phyloP scores from a whole-genome alignment of 2,888 invertebrate species.

The Xestia ashworthii region DNA sequence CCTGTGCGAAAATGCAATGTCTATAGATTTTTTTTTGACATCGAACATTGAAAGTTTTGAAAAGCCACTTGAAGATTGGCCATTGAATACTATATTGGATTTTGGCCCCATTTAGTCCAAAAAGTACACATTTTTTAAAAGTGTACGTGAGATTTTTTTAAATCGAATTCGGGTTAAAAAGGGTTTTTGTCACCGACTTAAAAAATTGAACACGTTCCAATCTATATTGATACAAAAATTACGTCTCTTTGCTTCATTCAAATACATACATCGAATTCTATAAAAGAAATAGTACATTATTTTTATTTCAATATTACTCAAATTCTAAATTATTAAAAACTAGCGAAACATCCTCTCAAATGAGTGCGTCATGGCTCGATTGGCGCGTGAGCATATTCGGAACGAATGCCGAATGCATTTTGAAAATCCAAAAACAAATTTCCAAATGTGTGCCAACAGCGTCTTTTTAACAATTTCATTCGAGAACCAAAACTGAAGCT shows the following conservation, averaged over 20 bases:
- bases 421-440: not conserved
- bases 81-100: slow-evolving; percentile 46
- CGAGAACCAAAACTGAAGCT: not conserved
- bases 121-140: slow-evolving; percentile 18
- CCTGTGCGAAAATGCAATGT: slow-evolving; percentile 17
- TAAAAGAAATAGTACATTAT: not conserved
- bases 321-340: not conserved
- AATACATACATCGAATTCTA: not conserved
- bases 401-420: not conserved
- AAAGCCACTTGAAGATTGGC: slow-evolving; percentile 24
- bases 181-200: not conserved
- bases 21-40: slow-evolving; percentile 11
- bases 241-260: not conserved
- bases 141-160: slow-evolving; percentile 31
- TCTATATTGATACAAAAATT: not conserved
- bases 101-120: slow-evolving; percentile 14
- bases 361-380: not conserved
- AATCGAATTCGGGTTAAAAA: not conserved
- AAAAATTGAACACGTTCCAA: slow-evolving; percentile 9
- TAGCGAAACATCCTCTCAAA: not conserved
- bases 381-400: not conserved
- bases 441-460: not conserved
- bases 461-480: not conserved
- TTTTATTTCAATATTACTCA: not conserved
- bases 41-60: slow-evolving; percentile 36